Evolutionary conservation across 2,888 invertebrate genomes (phyloP), one percentile per base, ranked within the genome.

Genomic region (Phragmatobia fuliginosa): DNA sequence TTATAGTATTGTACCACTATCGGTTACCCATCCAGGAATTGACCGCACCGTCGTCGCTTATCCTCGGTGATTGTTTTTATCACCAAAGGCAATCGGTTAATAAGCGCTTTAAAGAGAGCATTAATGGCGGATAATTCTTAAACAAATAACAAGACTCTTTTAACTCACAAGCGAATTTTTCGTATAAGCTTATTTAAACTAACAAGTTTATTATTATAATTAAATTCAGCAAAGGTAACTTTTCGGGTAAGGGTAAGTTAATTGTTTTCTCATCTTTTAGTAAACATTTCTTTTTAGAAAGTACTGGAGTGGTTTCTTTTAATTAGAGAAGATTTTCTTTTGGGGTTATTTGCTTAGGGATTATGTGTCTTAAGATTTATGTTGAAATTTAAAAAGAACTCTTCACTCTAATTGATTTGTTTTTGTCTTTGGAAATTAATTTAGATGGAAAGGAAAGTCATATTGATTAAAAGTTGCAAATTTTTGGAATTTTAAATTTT

Each of bases 271-370:
- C 70, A 70, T 66, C 73, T 74, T 75, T 76, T 78, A 71, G 71
- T 68, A 74, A 74, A 77, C 72, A 72, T 75, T 79, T 73, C 62
- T 67, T 72, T 66, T 72, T 71, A 75, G 62, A 33, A 32, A 33
- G 38, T 18, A 38, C 62, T 58, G 64, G 65, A 67, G 74, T 71
- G 36, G 72, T 73, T 65, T 62, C 67, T 74, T 79, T 76, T 80
- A 83, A 83, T 82, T 79, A 81, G 64, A 64, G 31, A 77, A 72
- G 73, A 77, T 73, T 77, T 77, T 52, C 60, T 71, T 61, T n/a
- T 72, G 33, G 66, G 66, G 67, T 74, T 70, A 74, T 68, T 49
- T 49, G n/a, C 45, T 72, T 61, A 72, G 41, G 66, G 66, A 68
- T 74, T 71, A 75, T 68, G 62, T 75, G 70, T 71, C 70, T 66